Evolutionary conservation across 35 echinoderm and acorn worm genomes (phyloP).

Genomic region (Apostichopus japonicus): DNA sequence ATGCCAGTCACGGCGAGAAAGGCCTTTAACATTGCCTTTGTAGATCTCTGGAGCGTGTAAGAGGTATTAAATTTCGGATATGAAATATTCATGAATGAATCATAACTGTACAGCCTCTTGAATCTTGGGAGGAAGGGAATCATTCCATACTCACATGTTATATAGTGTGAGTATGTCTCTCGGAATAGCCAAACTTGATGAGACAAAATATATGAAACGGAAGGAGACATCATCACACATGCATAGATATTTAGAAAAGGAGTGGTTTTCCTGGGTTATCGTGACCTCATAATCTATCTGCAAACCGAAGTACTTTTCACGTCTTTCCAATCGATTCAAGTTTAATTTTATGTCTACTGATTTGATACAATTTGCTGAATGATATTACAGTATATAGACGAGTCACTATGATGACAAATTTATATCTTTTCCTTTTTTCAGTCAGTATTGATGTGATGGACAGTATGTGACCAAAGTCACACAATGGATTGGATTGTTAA

Average conservation of each 20-base stretch:
- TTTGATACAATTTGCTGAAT: too few relatives aligned
- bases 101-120: neutral
- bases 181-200: neutral
- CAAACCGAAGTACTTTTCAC: too few relatives aligned
- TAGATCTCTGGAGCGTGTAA: neutral
- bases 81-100: conserved; percentile 24
- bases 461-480: too few relatives aligned
- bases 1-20: neutral
- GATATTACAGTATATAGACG: too few relatives aligned
- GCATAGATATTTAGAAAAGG: neutral
- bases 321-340: too few relatives aligned
- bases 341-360: too few relatives aligned
- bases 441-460: too few relatives aligned
- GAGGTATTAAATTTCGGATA: conserved; percentile 20
- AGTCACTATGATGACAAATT: too few relatives aligned
- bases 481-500: too few relatives aligned
- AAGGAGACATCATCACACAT: neutral
- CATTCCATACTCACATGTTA: neutral
- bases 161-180: neutral
- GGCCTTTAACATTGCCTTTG: neutral
- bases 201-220: neutral
- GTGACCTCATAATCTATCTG: neutral
- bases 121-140: neutral
- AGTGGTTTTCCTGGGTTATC: neutral
- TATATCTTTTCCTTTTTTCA: too few relatives aligned